Conservation (phyloP, 2,797 vertebrate genomes). For the Accipiter minullus region DNA sequence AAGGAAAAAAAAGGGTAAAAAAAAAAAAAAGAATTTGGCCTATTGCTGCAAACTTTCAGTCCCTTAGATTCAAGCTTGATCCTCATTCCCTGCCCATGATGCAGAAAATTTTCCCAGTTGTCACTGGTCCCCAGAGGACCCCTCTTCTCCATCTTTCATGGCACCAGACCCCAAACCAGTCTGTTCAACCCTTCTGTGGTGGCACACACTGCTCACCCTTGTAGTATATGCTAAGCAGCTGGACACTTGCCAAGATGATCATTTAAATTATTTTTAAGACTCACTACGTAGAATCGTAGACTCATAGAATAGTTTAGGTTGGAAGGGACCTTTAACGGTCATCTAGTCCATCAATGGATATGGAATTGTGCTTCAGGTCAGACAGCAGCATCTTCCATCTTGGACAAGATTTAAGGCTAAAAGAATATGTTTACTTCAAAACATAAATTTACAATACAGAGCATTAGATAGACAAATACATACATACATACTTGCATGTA, state of each 20-base stretch:
- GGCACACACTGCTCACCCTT: background rate
- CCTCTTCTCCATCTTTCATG: background rate
- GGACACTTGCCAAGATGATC: background rate
- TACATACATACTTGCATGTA: no score
- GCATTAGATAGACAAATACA: background rate
- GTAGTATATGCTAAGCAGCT: background rate
- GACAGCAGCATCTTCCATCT: background rate
- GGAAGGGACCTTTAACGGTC: background rate
- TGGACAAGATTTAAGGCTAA: background rate
- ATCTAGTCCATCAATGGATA: background rate
- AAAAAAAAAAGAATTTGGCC: background rate
- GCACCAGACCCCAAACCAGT: background rate
- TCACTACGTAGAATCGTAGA: background rate
- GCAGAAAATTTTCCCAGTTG: background rate
- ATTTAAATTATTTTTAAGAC: background rate
- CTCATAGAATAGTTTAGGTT: background rate
- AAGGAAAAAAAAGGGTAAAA: no score
- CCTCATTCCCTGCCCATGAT: background rate
- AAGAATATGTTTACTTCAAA: background rate
- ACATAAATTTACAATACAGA: background rate
- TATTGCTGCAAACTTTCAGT: background rate
- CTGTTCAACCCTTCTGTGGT: background rate
- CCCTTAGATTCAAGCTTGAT: background rate
- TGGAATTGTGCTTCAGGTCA: background rate
- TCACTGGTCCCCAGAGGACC: background rate